Base-by-base conservation (phyloP, 2,113 vertebrate genomes). In the Oxygymnocypris stewartii region DNA sequence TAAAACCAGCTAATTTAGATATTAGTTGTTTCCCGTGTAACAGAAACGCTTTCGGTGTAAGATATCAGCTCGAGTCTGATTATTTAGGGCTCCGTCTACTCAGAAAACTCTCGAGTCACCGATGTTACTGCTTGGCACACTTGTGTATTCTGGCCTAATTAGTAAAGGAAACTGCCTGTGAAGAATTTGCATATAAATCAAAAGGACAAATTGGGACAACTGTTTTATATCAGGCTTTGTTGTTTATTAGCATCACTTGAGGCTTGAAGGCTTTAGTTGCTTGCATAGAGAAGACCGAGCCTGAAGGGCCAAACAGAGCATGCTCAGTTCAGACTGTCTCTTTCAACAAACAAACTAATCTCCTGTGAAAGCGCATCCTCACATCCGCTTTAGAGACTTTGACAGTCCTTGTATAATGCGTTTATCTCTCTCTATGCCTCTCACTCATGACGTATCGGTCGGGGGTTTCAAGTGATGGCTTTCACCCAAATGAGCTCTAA, bases 401-500 rank as follows among this genome's bases (percentile, higher is more conserved):
- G 91, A 92, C 89, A 91, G 87, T 90, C 84, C 88, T 91, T 90
- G 92, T 90, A 93, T 84, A 90, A 86, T 87, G 86, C 73, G 86
- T 83, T 79, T 87, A 87, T 83, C 84, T 73, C 63, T 92, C 88
- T 89, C 82, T 90, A 90, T 87, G 84, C 78, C 87, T 89, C 85
- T 89, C 86, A 88, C 82, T 25, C 20, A 51, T 44, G 87, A 87
- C 85, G 84, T 85, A 61, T 88, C 0, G 74, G 84, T 91, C 89
- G 82, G 59, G 57, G 87, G 54, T 88, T 82, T 89, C 87, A 71
- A 81, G 16, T 31, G 61, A 73, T 37, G 85, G 75, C 61, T 79
- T 85, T 86, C 57, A 79, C 77, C 63, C 65, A 80, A 67, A 79
- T 86, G 69, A 80, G 85, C 85, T 79, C 35, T 79, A 79, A 79